These are phyloP conservation scores for Tachysurus fulvidraco DNA, from an alignment of 2,113 vertebrate genomes.

Conservation along the genomic window DNA sequence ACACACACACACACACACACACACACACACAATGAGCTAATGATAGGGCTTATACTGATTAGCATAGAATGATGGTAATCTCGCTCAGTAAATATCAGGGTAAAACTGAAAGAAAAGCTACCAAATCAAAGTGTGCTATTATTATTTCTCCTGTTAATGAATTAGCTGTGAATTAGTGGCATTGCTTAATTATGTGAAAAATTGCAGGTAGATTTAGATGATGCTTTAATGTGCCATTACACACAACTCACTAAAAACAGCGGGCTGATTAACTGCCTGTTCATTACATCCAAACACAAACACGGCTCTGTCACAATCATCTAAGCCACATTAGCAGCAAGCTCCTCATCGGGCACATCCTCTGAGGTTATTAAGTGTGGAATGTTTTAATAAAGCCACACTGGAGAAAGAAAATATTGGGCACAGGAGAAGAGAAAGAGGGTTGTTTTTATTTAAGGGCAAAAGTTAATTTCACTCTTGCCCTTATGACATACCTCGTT, in stretches of 20 bases:
- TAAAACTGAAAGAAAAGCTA: no score
- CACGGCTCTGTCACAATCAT: background rate
- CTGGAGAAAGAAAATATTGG: background rate
- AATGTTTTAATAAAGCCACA: constrained; percentile 28
- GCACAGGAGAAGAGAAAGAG: background rate
- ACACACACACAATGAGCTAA: background rate
- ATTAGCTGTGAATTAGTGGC: background rate
- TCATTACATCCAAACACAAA: constrained; percentile 27
- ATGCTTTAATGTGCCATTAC: constrained; percentile 7
- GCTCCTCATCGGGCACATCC: background rate
- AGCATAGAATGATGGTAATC: background rate
- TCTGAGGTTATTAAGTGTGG: background rate
- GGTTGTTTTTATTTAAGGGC: constrained; percentile 14
- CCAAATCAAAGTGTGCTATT: background rate
- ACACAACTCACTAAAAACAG: background rate
- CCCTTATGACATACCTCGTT: no score
- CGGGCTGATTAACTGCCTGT: constrained; percentile 18
- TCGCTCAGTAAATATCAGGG: background rate
- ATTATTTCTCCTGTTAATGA: background rate
- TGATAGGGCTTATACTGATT: background rate
- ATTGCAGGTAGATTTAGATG: background rate
- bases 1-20: background rate
- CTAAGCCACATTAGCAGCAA: background rate
- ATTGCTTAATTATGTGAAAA: background rate
- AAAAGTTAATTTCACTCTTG: background rate